Evolutionary conservation across 2,888 invertebrate genomes (phyloP), one percentile per base, ranked within the genome.

Genomic region (Ophion ellenae): DNA sequence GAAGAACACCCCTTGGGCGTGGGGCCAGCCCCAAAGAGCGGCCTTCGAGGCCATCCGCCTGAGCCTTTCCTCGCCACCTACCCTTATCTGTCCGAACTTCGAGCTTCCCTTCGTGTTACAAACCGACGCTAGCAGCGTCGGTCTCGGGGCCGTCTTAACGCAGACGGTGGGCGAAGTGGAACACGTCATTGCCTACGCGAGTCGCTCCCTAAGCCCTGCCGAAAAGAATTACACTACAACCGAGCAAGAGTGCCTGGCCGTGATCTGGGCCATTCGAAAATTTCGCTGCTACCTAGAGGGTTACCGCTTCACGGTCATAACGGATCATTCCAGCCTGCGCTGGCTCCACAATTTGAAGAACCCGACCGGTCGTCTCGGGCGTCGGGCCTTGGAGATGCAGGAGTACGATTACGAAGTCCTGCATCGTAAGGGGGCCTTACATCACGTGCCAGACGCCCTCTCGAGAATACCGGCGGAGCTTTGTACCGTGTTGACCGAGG

Each of bases 281-380:
- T 89, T 88, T 6, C 53, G 86, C 3, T 59, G 74, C 3, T 89
- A 87, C 24, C 69, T 89, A 11, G 89, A 89, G n/a, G 87, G 89
- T 0, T 87, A 86, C 61, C 77, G 81, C 10, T 88, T 87, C 57
- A 83, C 40, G 2, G 85, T 88, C 17, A 66, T 87, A 0, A 88
- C 84, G 0, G 90, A 90, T 40, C 90, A 91, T 11, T 69, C 70
- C 20, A 87, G 86, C 14, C 28, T 91, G 2, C 59, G 74, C 3
- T 91, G 89, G 90, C 74, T 90, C 0, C 77, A 83, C 11, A 83
- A 81, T n/a, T 66, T 88, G 32, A 32, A 3, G 11, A 84, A 88
- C n/a, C 90, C 90, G 2, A 70, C 61, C 67, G 89, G 82, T 32
- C 28, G 0, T 32, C 32, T 32, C 32, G 32, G 32, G 32, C 32